These are phyloP conservation scores for Gallinago stenura DNA, from an alignment of 2,797 vertebrate species.

Conservation along the genomic window DNA sequence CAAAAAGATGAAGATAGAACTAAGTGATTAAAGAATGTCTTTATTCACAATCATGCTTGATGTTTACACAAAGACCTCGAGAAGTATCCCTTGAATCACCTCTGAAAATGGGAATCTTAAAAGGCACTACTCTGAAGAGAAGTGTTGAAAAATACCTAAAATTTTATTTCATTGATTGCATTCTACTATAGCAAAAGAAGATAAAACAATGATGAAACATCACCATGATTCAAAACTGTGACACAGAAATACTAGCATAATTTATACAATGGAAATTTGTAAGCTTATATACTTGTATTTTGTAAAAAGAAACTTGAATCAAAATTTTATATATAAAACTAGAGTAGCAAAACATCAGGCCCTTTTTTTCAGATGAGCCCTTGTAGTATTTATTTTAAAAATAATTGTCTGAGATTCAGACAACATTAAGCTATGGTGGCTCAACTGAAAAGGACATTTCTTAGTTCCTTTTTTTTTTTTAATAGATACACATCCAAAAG, in stretches of 20 bases:
- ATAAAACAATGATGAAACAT: not conserved
- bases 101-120: not conserved
- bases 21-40: not conserved
- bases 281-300: not conserved
- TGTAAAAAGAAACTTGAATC: not conserved
- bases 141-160: not conserved
- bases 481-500: not conserved
- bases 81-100: not conserved
- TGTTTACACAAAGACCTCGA: not conserved
- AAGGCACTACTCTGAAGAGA: not conserved
- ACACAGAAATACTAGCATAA: not conserved
- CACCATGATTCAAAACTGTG: not conserved
- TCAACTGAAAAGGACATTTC: not conserved
- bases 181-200: not conserved
- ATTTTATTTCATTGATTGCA: not conserved
- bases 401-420: not conserved
- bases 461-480: not conserved
- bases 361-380: not conserved
- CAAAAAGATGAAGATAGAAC: not conserved
- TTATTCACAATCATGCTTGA: not conserved
- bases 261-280: not conserved
- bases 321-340: not conserved
- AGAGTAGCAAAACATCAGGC: not conserved
- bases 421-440: not conserved
- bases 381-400: not conserved